phyloP scores from a whole-genome alignment of 2,888 invertebrate genomes.

The Dimorphilus gyrociliatus region DNA sequence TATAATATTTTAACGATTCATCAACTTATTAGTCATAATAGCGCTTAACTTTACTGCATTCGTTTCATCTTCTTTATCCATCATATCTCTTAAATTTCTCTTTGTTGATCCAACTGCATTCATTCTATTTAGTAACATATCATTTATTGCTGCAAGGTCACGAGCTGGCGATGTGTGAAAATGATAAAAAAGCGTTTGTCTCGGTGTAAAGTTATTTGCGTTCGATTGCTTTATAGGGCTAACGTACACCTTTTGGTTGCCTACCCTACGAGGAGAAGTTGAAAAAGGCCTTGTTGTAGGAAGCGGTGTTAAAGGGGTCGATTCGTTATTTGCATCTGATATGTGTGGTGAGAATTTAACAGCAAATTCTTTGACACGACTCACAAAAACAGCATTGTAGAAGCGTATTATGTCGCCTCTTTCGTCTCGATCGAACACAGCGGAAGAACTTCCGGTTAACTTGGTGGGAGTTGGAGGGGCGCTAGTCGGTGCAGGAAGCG shows the following conservation, averaged over 20 bases:
- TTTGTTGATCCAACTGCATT: no score
- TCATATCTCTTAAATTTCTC: no score
- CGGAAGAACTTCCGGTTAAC: slow-evolving; percentile 43
- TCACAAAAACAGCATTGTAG: slow-evolving; percentile 52
- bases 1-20: no score
- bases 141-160: no score
- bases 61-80: no score
- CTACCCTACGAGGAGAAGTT: slow-evolving; percentile 47
- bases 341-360: slow-evolving; percentile 8
- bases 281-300: slow-evolving; percentile 47
- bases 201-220: no score
- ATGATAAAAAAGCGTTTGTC: no score
- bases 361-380: slow-evolving; percentile 8
- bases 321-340: not conserved
- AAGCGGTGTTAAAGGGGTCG: slow-evolving; percentile 55
- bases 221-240: slow-evolving; percentile 38
- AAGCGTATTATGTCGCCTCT: slow-evolving; percentile 80
- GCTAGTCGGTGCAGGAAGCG: slow-evolving; percentile 39
- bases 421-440: slow-evolving; percentile 40
- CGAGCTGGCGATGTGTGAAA: no score
- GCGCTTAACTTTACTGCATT: no score
- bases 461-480: slow-evolving; percentile 46
- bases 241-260: slow-evolving; percentile 47
- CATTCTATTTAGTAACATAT: no score
- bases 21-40: no score